These are phyloP conservation scores for Cottoperca gobio DNA, from an alignment of 2,797 vertebrate genomes.

Conservation along the genomic window DNA sequence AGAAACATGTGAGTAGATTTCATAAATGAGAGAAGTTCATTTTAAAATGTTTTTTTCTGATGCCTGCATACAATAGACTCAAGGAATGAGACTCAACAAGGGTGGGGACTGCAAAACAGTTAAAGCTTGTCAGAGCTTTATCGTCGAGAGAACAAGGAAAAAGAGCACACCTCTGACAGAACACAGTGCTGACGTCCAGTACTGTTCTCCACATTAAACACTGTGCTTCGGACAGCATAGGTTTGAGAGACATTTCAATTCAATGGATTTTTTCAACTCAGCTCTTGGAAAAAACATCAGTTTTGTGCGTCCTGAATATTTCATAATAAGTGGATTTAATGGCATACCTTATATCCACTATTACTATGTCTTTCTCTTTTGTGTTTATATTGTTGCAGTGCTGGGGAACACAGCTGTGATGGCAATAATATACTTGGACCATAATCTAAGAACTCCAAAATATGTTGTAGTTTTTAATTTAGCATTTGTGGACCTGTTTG, in stretches of 20 bases:
- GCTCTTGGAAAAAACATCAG: conserved; percentile 54
- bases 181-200: neutral
- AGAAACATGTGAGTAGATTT: neutral
- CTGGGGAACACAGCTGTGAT: conserved; percentile 53
- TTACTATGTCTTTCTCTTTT: conserved; percentile 51
- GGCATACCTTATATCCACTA: conserved; percentile 33
- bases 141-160: neutral
- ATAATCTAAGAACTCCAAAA: conserved; percentile 51
- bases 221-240: neutral
- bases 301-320: conserved; percentile 56
- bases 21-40: neutral
- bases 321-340: conserved; percentile 44
- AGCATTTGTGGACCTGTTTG: conserved; percentile 55
- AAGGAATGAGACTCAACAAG: neutral
- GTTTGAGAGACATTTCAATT: neutral
- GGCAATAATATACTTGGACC: conserved; percentile 50
- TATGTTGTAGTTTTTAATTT: conserved; percentile 64
- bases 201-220: neutral
- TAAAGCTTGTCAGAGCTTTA: neutral
- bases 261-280: conserved; percentile 49
- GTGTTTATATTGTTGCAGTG: conserved; percentile 51
- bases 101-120: neutral
- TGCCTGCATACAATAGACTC: neutral
- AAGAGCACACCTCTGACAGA: neutral
- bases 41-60: neutral